Evolutionary conservation across 2,888 invertebrate genomes (phyloP).

Genomic region (Drosophila conformis): DNA sequence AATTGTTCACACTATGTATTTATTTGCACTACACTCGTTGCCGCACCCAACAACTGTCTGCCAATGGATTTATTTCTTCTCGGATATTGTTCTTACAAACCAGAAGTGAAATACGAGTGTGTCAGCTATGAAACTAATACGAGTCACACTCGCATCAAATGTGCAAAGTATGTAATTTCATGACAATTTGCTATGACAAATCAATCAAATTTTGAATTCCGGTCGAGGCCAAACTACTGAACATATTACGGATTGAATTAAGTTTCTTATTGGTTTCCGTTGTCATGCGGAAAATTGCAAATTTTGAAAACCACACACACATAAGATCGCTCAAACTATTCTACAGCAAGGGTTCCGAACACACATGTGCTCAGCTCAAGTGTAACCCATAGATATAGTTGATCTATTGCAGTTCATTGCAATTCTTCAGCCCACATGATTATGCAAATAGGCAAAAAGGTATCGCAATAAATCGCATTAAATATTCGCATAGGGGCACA

Average conservation of each 20-base stretch:
- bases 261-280: not conserved
- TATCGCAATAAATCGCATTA: slow-evolving; percentile 68
- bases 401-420: slow-evolving; percentile 10
- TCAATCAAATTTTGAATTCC: slow-evolving; percentile 4
- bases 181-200: not conserved
- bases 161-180: not conserved
- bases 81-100: slow-evolving; percentile 24
- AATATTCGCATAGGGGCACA: slow-evolving; percentile 74
- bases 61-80: slow-evolving; percentile 30
- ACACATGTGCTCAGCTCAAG: not conserved
- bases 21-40: slow-evolving; percentile 33
- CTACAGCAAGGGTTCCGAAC: not conserved
- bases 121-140: not conserved
- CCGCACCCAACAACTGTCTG: slow-evolving; percentile 43
- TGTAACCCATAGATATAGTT: slow-evolving; percentile 13
- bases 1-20: slow-evolving; percentile 44
- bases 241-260: not conserved
- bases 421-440: slow-evolving; percentile 62
- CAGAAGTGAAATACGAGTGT: slow-evolving; percentile 21
- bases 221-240: not conserved
- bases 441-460: slow-evolving; percentile 55
- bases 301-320: not conserved
- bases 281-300: not conserved
- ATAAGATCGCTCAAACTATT: no score
- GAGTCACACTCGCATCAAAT: not conserved